Evolutionary conservation across 2,888 invertebrate genomes (phyloP).

Genomic region (Argyra leucocephala): DNA sequence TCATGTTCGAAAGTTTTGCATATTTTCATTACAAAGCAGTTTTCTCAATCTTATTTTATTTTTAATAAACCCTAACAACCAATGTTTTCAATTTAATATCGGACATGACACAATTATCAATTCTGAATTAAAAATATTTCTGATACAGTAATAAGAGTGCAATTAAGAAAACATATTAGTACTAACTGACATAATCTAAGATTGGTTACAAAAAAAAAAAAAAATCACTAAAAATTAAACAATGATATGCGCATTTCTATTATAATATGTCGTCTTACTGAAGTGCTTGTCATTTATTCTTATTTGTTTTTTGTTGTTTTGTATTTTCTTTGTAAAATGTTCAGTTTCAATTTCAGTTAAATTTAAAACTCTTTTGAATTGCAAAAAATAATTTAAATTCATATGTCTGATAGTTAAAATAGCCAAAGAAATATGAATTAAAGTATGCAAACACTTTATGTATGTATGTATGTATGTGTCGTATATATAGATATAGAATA

Average conservation of each 20-base stretch:
- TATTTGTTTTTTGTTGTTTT: not conserved
- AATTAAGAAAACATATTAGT: not conserved
- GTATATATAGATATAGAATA: not conserved
- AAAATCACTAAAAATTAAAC: not conserved
- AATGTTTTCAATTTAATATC: too few species aligned
- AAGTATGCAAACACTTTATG: not conserved
- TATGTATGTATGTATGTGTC: not conserved
- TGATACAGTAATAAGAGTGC: too few species aligned
- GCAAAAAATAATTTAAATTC: not conserved
- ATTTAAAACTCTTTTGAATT: not conserved
- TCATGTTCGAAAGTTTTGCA: too few species aligned
- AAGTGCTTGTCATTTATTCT: not conserved
- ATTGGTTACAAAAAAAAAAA: not conserved
- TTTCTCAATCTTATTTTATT: too few species aligned
- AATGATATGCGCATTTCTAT: not conserved
- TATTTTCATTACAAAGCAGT: too few species aligned
- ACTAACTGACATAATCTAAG: constrained; percentile 3
- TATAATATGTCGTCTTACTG: not conserved
- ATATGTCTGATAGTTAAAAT: not conserved
- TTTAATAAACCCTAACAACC: too few species aligned
- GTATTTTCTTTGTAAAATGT: not conserved
- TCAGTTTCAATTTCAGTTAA: not conserved
- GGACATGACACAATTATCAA: too few species aligned
- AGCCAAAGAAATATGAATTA: too few species aligned
- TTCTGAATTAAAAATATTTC: too few species aligned